Evolutionary conservation across 1,140 invertebrate genomes (phyloP).

Genomic region (Drosophila bocki): DNA sequence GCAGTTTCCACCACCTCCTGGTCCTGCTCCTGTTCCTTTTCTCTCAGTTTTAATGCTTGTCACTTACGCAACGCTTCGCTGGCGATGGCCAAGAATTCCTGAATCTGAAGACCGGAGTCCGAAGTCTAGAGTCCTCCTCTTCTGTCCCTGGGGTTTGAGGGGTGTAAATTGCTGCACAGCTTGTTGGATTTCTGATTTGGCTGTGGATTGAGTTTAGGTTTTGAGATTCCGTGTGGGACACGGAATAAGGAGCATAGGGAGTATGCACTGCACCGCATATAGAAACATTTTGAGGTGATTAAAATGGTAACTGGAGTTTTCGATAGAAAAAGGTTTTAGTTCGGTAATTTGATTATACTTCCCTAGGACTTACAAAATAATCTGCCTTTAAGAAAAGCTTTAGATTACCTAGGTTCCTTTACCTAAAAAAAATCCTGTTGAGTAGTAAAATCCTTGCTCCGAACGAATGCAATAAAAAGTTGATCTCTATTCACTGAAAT

Average conservation of each 20-base stretch:
- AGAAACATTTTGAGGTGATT: neutral
- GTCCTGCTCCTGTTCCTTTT: slow-evolving; percentile 7
- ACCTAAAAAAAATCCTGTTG: neutral
- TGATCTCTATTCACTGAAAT: neutral
- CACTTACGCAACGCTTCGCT: slow-evolving; percentile 60
- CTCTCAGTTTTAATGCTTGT: slow-evolving; percentile 36
- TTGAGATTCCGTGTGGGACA: neutral
- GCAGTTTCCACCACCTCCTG: slow-evolving; percentile 20
- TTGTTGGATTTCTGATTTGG: slow-evolving; percentile 77
- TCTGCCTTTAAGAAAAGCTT: neutral
- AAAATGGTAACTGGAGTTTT: neutral
- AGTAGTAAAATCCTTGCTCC: neutral
- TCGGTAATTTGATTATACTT: neutral
- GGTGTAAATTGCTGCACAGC: slow-evolving; percentile 68
- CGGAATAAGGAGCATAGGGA: too few relatives aligned
- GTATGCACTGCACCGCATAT: neutral
- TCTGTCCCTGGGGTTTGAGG: neutral
- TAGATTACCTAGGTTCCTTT: neutral
- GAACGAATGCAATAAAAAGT: slow-evolving; percentile 19
- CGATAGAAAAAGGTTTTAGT: too few relatives aligned
- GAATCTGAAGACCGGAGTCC: neutral
- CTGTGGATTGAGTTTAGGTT: slow-evolving; percentile 6
- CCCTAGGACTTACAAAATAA: too few relatives aligned
- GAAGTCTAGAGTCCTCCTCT: neutral
- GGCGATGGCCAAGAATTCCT: slow-evolving; percentile 48